A percentile compares a stretch with the other conserved stretches of the same genome.
These are phyloP conservation scores for Phyllotis vaccarum DNA, from an alignment of 2,797 vertebrate genomes.

Conservation along the genomic window DNA sequence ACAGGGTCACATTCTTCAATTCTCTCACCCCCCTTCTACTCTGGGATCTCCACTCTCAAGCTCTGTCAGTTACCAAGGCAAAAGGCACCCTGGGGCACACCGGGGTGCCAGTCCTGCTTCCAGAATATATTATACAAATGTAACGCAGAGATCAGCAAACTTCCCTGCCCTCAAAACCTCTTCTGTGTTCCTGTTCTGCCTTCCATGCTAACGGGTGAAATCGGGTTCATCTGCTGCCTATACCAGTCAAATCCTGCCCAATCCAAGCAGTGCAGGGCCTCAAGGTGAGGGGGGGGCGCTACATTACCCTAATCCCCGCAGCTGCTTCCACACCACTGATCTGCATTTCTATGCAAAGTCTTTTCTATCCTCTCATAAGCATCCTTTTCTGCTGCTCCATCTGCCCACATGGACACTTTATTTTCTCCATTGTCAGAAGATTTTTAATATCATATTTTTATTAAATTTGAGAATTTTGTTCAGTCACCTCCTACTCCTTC, in stretches of 20 bases:
- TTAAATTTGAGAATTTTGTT: background rate
- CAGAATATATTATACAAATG: background rate
- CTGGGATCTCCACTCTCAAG: background rate
- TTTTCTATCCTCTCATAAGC: background rate
- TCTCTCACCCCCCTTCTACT: background rate
- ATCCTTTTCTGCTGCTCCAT: background rate
- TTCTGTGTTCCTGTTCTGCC: background rate
- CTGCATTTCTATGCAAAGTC: background rate
- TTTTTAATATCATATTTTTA: background rate
- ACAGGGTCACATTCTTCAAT: background rate
- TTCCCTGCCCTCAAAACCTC: background rate
- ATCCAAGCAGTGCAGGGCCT: background rate
- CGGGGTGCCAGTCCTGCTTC: background rate
- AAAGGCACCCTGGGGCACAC: background rate
- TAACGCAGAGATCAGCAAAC: slow-evolving; percentile 37
- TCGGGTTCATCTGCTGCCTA: background rate
- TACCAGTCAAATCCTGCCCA: background rate
- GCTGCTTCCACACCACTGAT: background rate
- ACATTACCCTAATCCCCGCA: background rate
- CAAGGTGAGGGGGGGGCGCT: background rate
- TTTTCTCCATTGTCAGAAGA: slow-evolving; percentile 26
- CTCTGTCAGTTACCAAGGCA: background rate
- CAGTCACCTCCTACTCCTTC: background rate
- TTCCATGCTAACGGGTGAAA: background rate
- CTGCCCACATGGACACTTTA: background rate